Evolutionary conservation across 2,113 vertebrate species (phyloP), one percentile per base, ranked within the genome.

Genomic region (Tapirus terrestris): DNA sequence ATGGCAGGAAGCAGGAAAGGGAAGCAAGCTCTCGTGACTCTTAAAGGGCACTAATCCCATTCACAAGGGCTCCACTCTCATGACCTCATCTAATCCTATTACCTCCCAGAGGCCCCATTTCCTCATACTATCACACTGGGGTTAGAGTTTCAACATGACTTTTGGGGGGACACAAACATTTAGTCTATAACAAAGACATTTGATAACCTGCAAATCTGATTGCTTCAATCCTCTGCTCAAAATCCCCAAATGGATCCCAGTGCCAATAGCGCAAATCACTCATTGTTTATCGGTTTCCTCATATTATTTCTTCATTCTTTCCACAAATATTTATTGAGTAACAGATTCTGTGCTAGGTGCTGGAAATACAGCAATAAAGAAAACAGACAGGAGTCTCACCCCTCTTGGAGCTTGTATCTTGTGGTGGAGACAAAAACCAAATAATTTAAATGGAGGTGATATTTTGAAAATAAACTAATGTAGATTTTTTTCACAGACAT

Each of bases 271-370:
- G 67, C 39, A 70, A 81, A 11, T 60, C 53, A 73, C 23, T 53
- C 5, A 70, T 23, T 51, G 20, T 72, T 89, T 12, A 36, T 48
- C 45, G 16, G 31, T 67, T 95, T 93, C 23, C 2, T 88, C 6
- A 36, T 80, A 31, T 75, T 58, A 91, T 65, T 63, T 81, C 83
- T 91, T 93, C 36, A 76, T 93, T 93, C 51, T 95, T 96, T 84
- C 33, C 36, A 76, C 31, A 93, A 79, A 36, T 88, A 63, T 25
- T n/a, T 82, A 45, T 48, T 89, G 81, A 48, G 1, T 79, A 76
- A 16, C 31, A 94, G 82, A 45, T 7, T 53, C 67, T 58, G 33
- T 88, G 36, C 13, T 83, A 65, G 36, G 29, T 75, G 39, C 45
- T 92, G 7, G 43, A 81, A 67, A 84, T 14, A 53, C 0, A 60